These are phyloP conservation scores for Hydrolagus affinis DNA, from an alignment of 2,113 vertebrate species.

Conservation along the genomic window DNA sequence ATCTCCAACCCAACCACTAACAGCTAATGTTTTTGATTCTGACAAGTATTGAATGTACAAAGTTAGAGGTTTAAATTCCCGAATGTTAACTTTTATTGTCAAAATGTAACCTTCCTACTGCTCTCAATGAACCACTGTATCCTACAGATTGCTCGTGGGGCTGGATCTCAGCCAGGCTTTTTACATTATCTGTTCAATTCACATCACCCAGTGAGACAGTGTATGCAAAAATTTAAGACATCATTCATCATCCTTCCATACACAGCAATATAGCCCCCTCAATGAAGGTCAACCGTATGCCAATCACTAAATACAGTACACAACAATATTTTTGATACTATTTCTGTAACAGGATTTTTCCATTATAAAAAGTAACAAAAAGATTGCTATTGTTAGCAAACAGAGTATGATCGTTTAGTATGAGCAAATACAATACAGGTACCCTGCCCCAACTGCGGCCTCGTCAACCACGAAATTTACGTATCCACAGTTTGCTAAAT, in stretches of 20 bases:
- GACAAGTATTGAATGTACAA: background rate
- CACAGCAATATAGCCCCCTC: no score
- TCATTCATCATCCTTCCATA: background rate
- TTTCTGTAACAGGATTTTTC: no score
- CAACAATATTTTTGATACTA: no score
- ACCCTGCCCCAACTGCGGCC: no score
- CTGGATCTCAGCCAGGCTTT: background rate
- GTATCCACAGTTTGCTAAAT: no score
- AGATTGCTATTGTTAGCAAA: no score
- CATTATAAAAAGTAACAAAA: no score
- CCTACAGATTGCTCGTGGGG: background rate
- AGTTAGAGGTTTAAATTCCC: background rate
- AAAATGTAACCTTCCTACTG: background rate
- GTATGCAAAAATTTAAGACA: background rate
- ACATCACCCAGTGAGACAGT: background rate
- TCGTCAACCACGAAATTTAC: no score
- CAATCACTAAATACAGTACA: no score
- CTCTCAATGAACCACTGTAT: background rate
- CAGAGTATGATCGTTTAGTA: no score
- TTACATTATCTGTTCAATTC: background rate
- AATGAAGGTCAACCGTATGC: no score
- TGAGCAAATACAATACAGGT: no score
- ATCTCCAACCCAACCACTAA: background rate
- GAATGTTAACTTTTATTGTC: background rate
- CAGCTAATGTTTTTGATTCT: background rate